Percentiles rank a stretch among this genome's conserved stretches.
phyloP scores from a whole-genome alignment of 2,888 invertebrate species.

The Argyresthia goedartella region DNA sequence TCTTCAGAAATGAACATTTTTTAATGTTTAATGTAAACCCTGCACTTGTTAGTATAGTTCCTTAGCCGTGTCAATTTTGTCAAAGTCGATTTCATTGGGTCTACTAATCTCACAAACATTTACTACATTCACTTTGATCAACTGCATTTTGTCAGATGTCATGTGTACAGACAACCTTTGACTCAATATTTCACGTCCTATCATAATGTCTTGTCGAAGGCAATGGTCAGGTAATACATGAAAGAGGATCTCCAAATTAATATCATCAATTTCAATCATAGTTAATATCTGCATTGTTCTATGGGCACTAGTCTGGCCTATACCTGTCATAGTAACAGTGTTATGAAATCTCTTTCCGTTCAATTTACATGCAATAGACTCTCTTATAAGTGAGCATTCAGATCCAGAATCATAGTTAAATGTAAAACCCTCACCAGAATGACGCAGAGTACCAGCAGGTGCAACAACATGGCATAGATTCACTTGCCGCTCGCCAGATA shows the following conservation, averaged over 20 bases:
- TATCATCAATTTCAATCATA: too few relatives aligned
- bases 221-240: slow-evolving; percentile 8
- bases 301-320: too few relatives aligned
- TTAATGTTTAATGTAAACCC: slow-evolving; percentile 16
- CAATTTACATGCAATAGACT: too few relatives aligned
- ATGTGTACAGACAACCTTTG: slow-evolving; percentile 1
- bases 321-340: too few relatives aligned
- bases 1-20: slow-evolving; percentile 17
- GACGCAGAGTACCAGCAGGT: too few relatives aligned
- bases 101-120: not conserved
- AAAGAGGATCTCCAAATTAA: slow-evolving; percentile 9
- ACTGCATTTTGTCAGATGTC: not conserved
- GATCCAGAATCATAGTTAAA: too few relatives aligned
- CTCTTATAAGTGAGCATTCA: too few relatives aligned
- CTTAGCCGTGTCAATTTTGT: not conserved
- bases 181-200: slow-evolving; percentile 9
- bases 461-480: too few relatives aligned
- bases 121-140: not conserved
- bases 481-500: too few relatives aligned
- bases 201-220: slow-evolving; percentile 8
- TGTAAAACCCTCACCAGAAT: too few relatives aligned
- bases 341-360: too few relatives aligned
- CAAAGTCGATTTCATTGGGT: not conserved
- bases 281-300: too few relatives aligned
- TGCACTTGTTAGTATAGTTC: not conserved